Evolutionary conservation across 53 echinoderm and acorn worm genomes (phyloP).

Genomic region (Echinometra lucunter): DNA sequence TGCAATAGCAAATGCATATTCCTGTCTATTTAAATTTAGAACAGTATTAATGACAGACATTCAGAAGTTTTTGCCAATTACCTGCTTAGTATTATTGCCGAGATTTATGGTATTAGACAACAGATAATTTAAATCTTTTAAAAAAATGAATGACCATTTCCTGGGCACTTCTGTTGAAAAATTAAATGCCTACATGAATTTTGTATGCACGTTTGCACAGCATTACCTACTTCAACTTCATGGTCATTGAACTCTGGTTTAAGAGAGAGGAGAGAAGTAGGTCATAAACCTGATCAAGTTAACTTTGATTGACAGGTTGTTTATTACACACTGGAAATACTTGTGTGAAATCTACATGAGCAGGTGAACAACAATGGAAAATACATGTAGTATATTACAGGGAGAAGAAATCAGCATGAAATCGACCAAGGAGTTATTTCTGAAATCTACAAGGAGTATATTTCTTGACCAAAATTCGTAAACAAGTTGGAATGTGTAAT

Average conservation of each 20-base stretch:
- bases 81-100: no score
- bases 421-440: background rate
- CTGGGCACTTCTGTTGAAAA: background rate
- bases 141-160: no score
- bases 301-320: background rate
- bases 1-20: no score
- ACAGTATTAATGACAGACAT: no score
- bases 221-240: no score
- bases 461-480: conserved; percentile 24
- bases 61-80: no score
- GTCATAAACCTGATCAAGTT: background rate
- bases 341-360: background rate
- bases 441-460: background rate
- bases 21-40: no score
- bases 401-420: conserved; percentile 2
- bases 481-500: conserved; percentile 21
- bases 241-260: no score
- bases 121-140: no score
- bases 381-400: background rate
- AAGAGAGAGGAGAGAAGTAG: background rate
- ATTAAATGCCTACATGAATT: background rate
- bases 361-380: background rate
- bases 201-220: no score
- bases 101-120: no score
- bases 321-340: background rate